Conservation (phyloP, 23 tunicate genomes). For the Ascidia mentula region DNA sequence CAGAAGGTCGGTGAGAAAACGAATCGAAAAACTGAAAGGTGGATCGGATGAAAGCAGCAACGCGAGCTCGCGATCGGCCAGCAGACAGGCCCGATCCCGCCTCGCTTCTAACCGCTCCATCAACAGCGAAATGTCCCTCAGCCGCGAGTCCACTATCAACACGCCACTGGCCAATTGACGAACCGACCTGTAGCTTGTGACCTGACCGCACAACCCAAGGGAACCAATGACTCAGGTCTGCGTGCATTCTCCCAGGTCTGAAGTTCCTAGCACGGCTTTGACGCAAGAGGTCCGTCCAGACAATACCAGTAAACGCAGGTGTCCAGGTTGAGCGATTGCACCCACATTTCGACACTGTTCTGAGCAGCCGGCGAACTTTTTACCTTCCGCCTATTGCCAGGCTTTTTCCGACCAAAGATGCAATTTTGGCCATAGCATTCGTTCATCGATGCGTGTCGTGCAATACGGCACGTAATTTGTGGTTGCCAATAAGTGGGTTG, state of each 20-base stretch:
- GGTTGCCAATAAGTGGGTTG: no score
- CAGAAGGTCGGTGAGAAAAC: slow-evolving; percentile 14
- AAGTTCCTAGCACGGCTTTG: neutral
- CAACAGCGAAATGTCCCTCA: slow-evolving; percentile 21
- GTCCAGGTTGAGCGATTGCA: neutral
- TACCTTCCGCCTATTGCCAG: neutral
- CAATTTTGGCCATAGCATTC: no score
- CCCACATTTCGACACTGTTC: neutral
- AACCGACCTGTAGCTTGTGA: neutral
- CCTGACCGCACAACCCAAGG: neutral
- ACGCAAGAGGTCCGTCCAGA: neutral
- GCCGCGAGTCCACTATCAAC: slow-evolving; percentile 3
- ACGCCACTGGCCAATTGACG: neutral
- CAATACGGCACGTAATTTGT: no score
- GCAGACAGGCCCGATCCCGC: slow-evolving; percentile 19
- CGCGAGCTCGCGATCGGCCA: neutral
- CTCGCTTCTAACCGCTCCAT: slow-evolving; percentile 13
- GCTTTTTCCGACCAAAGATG: no score
- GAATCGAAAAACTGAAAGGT: slow-evolving; percentile 15
- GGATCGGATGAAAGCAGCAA: slow-evolving; percentile 23
- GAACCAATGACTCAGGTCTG: neutral
- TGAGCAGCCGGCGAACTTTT: neutral
- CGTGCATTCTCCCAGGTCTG: neutral
- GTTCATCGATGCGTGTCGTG: no score
- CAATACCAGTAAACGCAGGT: neutral